A percentile compares a stretch with the other conserved stretches of the same genome.
These are phyloP conservation scores for Brachionus koreanus DNA, from an alignment of 1,140 invertebrate species.

Conservation along the genomic window DNA sequence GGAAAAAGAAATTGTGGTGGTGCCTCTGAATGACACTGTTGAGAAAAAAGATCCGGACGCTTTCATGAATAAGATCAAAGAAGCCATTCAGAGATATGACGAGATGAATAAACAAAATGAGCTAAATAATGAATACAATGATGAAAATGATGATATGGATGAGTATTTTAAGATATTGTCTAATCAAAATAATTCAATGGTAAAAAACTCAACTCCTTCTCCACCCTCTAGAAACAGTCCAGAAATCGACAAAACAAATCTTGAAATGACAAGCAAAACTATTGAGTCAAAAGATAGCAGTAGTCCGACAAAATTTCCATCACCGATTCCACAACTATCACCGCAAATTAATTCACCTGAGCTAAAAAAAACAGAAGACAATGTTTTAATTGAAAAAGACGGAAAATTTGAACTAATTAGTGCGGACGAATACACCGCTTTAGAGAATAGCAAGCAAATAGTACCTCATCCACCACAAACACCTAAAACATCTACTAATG, in stretches of 20 bases:
- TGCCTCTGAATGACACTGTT: slow-evolving; percentile 40
- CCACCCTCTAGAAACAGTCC: neutral
- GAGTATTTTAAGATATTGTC: neutral
- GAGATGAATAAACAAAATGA: slow-evolving; percentile 2
- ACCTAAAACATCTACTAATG: slow-evolving; percentile 8
- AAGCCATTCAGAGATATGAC: slow-evolving; percentile 28
- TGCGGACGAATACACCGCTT: neutral
- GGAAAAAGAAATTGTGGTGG: neutral
- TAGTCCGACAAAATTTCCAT: neutral
- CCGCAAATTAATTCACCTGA: neutral
- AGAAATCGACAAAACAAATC: neutral
- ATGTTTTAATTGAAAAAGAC: slow-evolving; percentile 37
- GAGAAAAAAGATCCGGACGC: slow-evolving; percentile 5
- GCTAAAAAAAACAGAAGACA: slow-evolving; percentile 10
- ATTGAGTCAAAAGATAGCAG: neutral
- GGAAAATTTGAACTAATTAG: slow-evolving; percentile 1
- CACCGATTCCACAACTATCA: neutral
- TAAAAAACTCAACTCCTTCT: slow-evolving; percentile 6
- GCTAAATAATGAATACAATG: neutral
- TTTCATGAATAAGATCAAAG: slow-evolving; percentile 29
- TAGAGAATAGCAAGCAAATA: neutral
- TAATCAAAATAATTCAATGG: neutral
- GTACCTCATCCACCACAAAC: slow-evolving; percentile 28
- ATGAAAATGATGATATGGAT: neutral
- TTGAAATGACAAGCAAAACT: neutral